These are phyloP conservation scores for Gymnobelideus leadbeateri DNA, from an alignment of 2,113 vertebrate species.

Conservation along the genomic window DNA sequence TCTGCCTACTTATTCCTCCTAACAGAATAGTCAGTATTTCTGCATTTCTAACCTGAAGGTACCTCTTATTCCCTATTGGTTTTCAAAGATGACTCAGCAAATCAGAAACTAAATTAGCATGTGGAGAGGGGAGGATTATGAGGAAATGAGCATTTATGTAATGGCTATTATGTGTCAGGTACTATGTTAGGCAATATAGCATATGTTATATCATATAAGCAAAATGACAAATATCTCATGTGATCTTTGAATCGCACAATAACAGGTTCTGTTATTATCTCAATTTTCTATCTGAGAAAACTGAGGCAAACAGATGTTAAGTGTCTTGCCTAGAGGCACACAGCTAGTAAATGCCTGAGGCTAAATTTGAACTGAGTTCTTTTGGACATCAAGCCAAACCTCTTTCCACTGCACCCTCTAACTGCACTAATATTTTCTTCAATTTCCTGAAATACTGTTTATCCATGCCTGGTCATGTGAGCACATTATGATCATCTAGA, in stretches of 20 bases:
- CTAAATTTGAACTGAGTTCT: not conserved
- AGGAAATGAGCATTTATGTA: not conserved
- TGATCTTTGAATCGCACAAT: not conserved
- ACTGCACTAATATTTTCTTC: not conserved
- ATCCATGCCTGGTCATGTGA: not conserved
- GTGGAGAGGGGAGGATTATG: not conserved
- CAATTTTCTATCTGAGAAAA: not conserved
- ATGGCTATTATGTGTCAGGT: not conserved
- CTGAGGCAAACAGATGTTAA: not conserved
- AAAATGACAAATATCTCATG: not conserved
- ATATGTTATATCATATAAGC: not conserved
- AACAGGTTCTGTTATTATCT: not conserved
- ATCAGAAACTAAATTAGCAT: not conserved
- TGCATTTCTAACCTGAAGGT: not conserved
- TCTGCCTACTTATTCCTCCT: not conserved
- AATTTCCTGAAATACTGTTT: not conserved
- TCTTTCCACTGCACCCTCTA: not conserved
- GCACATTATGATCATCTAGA: not conserved
- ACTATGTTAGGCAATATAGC: not conserved
- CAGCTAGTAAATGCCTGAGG: not conserved
- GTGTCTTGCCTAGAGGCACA: not conserved
- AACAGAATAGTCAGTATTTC: not conserved
- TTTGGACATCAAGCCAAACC: not conserved
- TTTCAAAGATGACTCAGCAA: not conserved
- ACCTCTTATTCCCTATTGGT: not conserved